A percentile compares a stretch with the other conserved stretches of the same genome.
phyloP scores from a whole-genome alignment of 2,797 vertebrate genomes.

The Rhinophrynus dorsalis region DNA sequence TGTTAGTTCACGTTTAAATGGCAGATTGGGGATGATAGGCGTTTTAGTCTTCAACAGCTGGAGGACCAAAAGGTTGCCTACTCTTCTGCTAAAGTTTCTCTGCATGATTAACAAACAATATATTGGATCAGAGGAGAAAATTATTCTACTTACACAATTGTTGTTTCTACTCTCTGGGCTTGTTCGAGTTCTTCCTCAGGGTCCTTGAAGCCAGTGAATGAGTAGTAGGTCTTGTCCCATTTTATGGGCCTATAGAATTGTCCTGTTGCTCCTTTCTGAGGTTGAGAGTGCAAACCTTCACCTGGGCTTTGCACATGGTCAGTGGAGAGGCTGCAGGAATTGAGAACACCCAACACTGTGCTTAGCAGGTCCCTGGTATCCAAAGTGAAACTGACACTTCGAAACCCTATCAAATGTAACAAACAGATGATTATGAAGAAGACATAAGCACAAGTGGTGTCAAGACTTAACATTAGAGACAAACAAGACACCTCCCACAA shows the following conservation, averaged over 20 bases:
- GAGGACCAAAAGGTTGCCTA: no score
- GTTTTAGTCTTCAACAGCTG: no score
- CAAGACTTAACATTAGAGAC: no score
- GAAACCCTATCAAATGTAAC: conserved; percentile 80
- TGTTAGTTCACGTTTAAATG: no score
- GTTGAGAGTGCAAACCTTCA: conserved; percentile 53
- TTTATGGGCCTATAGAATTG: conserved; percentile 84
- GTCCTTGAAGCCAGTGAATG: conserved; percentile 91
- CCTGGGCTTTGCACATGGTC: conserved; percentile 79
- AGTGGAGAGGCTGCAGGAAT: conserved; percentile 87
- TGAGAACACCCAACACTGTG: conserved; percentile 86
- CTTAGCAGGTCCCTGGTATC: conserved; percentile 83
- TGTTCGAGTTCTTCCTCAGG: conserved; percentile 89
- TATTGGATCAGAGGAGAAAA: not conserved
- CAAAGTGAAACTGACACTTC: conserved; percentile 88
- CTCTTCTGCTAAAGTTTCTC: not conserved
- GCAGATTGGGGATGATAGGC: no score
- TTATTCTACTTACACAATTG: conserved; percentile 74
- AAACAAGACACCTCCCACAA: no score
- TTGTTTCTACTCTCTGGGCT: conserved; percentile 79
- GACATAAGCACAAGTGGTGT: no score
- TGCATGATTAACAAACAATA: no score
- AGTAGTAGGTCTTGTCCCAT: conserved; percentile 93
- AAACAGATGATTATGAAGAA: no score
- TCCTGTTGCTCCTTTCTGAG: conserved; percentile 54